Conservation (phyloP, 2,113 vertebrate species). For the Nycticorax nycticorax region DNA sequence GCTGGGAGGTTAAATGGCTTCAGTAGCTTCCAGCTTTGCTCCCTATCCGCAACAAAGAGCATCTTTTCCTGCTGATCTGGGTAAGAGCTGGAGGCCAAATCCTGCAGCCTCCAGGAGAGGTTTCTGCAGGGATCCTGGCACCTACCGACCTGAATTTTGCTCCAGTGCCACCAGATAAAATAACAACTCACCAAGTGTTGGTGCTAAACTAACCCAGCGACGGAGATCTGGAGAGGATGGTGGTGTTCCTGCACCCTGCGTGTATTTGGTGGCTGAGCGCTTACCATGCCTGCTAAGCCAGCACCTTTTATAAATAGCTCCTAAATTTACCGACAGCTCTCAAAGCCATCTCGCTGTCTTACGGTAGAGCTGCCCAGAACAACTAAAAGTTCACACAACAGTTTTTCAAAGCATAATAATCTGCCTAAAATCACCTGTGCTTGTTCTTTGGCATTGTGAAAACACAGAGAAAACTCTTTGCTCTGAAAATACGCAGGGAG, state of each 20-base stretch:
- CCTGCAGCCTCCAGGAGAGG: not conserved
- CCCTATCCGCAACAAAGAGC: not conserved
- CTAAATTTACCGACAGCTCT: not conserved
- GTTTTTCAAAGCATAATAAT: not conserved
- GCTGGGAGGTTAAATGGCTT: not conserved
- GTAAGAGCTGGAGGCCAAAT: not conserved
- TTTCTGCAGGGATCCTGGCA: not conserved
- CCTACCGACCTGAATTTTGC: fast-evolving
- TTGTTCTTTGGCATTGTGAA: not conserved
- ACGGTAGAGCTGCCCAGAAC: not conserved
- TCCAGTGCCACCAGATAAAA: not conserved
- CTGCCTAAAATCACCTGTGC: not conserved
- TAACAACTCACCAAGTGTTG: not conserved
- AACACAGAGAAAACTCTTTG: not conserved
- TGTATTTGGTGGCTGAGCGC: not conserved
- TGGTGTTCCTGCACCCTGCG: fast-evolving
- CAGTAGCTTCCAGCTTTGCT: not conserved
- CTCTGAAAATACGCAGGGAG: not conserved
- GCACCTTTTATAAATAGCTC: not conserved
- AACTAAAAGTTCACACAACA: not conserved
- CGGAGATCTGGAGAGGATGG: not conserved
- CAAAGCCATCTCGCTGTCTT: not conserved
- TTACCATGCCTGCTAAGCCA: not conserved
- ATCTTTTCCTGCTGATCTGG: not conserved
- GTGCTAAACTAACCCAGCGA: not conserved